Evolutionary conservation across 2,797 vertebrate genomes (phyloP).

Genomic region (Apodemus agrarius): DNA sequence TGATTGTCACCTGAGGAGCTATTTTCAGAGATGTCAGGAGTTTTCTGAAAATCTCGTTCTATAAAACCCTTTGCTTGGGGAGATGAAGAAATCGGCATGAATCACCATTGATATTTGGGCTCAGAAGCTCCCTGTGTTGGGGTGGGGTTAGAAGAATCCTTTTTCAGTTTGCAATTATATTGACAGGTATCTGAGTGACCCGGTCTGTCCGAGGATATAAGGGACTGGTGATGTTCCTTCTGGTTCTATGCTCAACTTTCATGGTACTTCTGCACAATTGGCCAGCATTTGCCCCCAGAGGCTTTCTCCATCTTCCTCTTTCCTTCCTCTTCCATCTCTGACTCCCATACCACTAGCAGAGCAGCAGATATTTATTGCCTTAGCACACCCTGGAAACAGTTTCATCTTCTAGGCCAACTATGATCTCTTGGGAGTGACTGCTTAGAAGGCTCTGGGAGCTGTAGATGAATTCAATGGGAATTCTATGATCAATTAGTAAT

Average conservation of each 20-base stretch:
- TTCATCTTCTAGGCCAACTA: not conserved
- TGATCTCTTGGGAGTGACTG: not conserved
- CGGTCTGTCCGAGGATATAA: not conserved
- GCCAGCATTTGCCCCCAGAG: not conserved
- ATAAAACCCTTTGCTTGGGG: slow-evolving; percentile 27
- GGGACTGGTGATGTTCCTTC: not conserved
- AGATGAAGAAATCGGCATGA: not conserved
- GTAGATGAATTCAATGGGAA: not conserved
- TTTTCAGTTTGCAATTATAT: not conserved
- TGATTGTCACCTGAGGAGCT: slow-evolving; percentile 28
- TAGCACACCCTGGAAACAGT: not conserved
- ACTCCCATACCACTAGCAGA: not conserved
- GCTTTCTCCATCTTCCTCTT: not conserved
- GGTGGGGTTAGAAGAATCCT: not conserved
- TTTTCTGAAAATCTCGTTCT: slow-evolving; percentile 56
- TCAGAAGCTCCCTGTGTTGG: not conserved
- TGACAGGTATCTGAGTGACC: not conserved
- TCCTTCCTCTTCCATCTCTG: not conserved
- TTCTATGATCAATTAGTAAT: slow-evolving; percentile 27
- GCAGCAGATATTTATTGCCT: not conserved
- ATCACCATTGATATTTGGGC: not conserved
- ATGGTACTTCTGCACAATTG: not conserved
- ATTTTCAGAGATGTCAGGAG: slow-evolving; percentile 55
- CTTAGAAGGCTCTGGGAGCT: slow-evolving; percentile 19
- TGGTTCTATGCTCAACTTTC: not conserved